phyloP scores from a whole-genome alignment of 2,888 invertebrate genomes.

The Drosophila antonietae region DNA sequence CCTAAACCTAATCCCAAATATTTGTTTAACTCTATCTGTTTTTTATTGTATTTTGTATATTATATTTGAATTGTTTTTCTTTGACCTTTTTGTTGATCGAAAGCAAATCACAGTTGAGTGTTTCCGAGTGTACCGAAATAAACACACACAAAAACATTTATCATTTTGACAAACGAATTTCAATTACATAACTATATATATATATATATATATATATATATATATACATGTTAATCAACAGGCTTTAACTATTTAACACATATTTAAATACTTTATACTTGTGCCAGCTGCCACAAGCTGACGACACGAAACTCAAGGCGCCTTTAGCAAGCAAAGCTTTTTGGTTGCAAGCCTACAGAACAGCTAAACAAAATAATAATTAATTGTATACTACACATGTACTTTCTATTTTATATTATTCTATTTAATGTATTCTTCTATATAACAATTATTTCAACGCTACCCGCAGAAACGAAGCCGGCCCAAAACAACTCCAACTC shows the following conservation, averaged over 20 bases:
- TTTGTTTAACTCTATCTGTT: constrained; percentile 16
- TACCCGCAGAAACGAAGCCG: constrained; percentile 94
- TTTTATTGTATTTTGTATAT: constrained; percentile 21
- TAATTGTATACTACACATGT: constrained; percentile 3
- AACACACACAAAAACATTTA: constrained; percentile 38
- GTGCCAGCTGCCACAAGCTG: constrained; percentile 16
- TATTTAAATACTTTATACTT: constrained; percentile 5
- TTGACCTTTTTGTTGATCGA: constrained; percentile 33
- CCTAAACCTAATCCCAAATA: background rate
- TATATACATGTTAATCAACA: constrained; percentile 43
- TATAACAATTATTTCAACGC: constrained; percentile 36
- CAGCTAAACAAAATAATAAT: constrained; percentile 13
- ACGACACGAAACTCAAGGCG: background rate
- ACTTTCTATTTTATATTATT: background rate
- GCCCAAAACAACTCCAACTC: constrained; percentile 89
- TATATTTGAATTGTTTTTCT: constrained; percentile 44
- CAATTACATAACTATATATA: constrained; percentile 41
- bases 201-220: constrained; percentile 36
- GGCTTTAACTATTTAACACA: constrained; percentile 43
- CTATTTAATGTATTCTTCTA: too few relatives aligned
- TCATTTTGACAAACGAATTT: constrained; percentile 49
- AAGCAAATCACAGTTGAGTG: constrained; percentile 83
- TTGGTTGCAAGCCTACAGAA: constrained; percentile 57
- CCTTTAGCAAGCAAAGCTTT: constrained; percentile 57
- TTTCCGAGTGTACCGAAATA: constrained; percentile 43